Percentiles rank a stretch among this genome's conserved stretches.
Evolutionary conservation across 2,797 vertebrate species (phyloP).

Genomic region (Hozukius guyotensis): DNA sequence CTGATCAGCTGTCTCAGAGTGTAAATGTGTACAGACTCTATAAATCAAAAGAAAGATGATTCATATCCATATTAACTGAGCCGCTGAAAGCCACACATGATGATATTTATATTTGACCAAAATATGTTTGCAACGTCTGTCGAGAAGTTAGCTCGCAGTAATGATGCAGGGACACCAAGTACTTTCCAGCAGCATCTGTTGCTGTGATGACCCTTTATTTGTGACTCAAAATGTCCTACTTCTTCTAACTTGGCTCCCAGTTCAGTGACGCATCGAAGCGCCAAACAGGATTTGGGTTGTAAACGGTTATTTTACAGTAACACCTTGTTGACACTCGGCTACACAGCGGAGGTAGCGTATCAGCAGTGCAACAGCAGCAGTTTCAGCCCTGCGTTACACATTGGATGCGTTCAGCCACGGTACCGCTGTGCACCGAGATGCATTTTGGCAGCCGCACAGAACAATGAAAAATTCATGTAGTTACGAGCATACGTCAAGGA

Average conservation of each 20-base stretch:
- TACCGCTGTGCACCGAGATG: background rate
- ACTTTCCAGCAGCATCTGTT: background rate
- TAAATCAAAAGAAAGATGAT: background rate
- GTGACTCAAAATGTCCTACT: background rate
- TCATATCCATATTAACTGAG: background rate
- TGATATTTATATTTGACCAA: background rate
- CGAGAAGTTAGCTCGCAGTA: background rate
- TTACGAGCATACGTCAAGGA: background rate
- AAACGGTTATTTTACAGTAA: background rate
- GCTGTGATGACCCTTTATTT: background rate
- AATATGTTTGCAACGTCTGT: background rate
- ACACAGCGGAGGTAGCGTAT: background rate
- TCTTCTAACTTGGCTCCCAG: background rate
- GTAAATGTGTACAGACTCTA: background rate
- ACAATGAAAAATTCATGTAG: background rate
- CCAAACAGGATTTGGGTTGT: background rate
- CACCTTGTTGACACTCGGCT: background rate
- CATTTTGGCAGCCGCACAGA: background rate
- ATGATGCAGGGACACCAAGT: background rate
- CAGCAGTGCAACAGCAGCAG: background rate
- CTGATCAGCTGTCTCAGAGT: background rate
- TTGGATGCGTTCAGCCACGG: background rate
- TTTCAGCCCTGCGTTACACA: background rate
- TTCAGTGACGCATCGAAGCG: background rate
- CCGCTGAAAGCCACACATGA: background rate